Evolutionary conservation across 2,113 vertebrate genomes (phyloP).

Genomic region (Ahaetulla prasina): DNA sequence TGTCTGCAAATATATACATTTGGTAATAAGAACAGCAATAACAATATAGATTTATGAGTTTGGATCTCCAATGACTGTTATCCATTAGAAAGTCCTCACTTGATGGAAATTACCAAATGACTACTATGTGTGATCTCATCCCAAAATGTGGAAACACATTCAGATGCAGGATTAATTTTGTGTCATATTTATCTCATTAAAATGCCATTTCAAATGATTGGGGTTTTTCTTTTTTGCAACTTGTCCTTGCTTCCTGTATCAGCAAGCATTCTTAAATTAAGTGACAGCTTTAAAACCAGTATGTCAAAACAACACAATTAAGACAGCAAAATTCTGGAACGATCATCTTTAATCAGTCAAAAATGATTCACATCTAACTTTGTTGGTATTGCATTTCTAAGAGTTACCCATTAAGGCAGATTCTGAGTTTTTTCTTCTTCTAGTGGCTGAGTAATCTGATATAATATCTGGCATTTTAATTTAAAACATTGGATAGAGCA

Average conservation of each 20-base stretch:
- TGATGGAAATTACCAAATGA: neutral
- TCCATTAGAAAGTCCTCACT: neutral
- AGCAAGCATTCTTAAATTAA: slow-evolving; percentile 40
- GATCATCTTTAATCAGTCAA: slow-evolving; percentile 35
- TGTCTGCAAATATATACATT: neutral
- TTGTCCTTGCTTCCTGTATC: slow-evolving; percentile 41
- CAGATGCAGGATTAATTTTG: neutral
- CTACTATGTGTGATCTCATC: neutral
- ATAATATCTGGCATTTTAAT: neutral
- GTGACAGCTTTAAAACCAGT: slow-evolving; percentile 49
- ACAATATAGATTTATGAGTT: neutral
- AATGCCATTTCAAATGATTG: slow-evolving; percentile 8
- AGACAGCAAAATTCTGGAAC: slow-evolving; percentile 41
- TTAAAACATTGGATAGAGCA: neutral
- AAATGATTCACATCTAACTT: slow-evolving; percentile 20
- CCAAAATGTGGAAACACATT: neutral
- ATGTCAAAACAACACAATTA: slow-evolving; percentile 47
- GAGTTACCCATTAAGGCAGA: neutral
- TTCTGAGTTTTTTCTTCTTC: neutral
- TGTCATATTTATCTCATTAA: slow-evolving; percentile 23
- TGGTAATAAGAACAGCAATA: neutral
- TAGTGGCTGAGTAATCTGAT: neutral
- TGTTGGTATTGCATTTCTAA: slow-evolving; percentile 11
- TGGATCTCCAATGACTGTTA: neutral
- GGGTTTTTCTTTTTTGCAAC: slow-evolving; percentile 29